Conservation (phyloP, 2,888 invertebrate species). For the Eledone cirrhosa region DNA sequence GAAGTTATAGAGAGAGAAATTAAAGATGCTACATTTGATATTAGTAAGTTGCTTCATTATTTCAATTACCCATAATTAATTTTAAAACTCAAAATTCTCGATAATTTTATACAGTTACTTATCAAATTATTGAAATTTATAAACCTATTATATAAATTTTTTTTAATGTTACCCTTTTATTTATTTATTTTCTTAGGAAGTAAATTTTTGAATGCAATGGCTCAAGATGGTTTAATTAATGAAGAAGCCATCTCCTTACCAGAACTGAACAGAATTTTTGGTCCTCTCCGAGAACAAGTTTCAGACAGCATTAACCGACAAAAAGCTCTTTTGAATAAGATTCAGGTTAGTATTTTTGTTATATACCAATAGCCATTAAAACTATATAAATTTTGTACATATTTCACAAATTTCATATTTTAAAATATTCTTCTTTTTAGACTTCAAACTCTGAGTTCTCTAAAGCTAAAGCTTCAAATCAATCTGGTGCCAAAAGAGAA, state of each 20-base stretch:
- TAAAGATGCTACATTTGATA: constrained; percentile 80
- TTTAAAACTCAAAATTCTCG: background rate
- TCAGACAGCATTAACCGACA: constrained; percentile 74
- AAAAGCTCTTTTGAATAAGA: constrained; percentile 57
- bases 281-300: constrained; percentile 81
- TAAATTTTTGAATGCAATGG: constrained; percentile 79
- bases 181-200: constrained; percentile 68
- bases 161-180: background rate
- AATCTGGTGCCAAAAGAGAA: constrained; percentile 74
- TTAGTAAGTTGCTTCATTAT: constrained; percentile 71
- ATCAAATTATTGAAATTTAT: background rate
- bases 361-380: too few relatives aligned
- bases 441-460: constrained; percentile 72
- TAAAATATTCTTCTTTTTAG: constrained; percentile 47
- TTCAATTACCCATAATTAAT: too few relatives aligned
- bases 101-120: background rate
- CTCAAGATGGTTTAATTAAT: constrained; percentile 81
- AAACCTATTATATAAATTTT: background rate
- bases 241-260: constrained; percentile 77
- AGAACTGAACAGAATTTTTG: constrained; percentile 78
- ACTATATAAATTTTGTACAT: background rate
- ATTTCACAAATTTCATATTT: background rate
- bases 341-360: constrained; percentile 55
- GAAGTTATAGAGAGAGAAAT: constrained; percentile 89
- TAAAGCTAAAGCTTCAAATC: constrained; percentile 74